These are phyloP conservation scores for Sanderia malayensis DNA, from an alignment of 30 jellyfish, hydroid and myxozoan species.

Conservation along the genomic window DNA sequence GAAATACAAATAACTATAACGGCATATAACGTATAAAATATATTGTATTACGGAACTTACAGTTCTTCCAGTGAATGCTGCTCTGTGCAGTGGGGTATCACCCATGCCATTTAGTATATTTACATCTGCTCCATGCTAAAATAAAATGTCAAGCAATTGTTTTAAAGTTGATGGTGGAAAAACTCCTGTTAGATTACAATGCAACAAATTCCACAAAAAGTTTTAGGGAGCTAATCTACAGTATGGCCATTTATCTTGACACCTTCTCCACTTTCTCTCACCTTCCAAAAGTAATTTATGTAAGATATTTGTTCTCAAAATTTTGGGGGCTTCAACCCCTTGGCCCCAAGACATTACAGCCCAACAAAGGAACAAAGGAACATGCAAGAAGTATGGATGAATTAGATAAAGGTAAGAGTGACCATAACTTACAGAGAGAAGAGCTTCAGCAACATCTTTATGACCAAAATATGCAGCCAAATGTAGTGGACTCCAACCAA, in stretches of 20 bases:
- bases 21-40: no score
- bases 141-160: neutral
- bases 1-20: no score
- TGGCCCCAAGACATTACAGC: neutral
- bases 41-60: slow-evolving; percentile 58
- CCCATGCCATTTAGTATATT: slow-evolving; percentile 97
- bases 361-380: neutral
- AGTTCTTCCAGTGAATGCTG: slow-evolving; percentile 97
- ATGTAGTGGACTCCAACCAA: slow-evolving; percentile 99
- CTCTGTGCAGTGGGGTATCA: slow-evolving; percentile 98
- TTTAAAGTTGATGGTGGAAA: no score
- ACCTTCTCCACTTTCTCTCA: no score
- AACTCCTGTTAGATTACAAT: no score
- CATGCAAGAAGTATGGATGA: slow-evolving; percentile 8
- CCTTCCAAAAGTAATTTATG: no score
- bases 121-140: slow-evolving; percentile 88
- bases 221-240: no score
- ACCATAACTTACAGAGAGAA: slow-evolving; percentile 57
- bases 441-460: slow-evolving; percentile 72
- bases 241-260: no score
- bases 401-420: neutral
- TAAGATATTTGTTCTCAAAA: no score
- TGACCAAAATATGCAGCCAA: slow-evolving; percentile 96
- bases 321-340: no score
- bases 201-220: no score